Base-by-base conservation (phyloP, 2,113 vertebrate species). In the Myrmophylax atrothorax region DNA sequence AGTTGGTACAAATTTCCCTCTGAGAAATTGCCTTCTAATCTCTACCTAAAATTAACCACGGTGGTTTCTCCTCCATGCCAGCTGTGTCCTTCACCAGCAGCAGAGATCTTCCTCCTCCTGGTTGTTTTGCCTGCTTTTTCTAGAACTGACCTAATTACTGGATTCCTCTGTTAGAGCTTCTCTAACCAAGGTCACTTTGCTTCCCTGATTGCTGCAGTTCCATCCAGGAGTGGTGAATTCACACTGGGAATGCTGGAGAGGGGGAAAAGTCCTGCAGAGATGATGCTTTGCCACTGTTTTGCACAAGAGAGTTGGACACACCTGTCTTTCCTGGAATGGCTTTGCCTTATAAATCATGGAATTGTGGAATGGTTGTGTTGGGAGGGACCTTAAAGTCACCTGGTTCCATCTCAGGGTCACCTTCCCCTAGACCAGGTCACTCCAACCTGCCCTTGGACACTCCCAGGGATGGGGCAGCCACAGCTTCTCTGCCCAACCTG, bases 21-120 rank as follows among this genome's bases (percentile, higher is more conserved):
- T 3, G 74, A 79, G 66, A 84, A 81, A 70, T 33, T 6, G 0
- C n/a, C 50, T 76, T 53, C 50, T 79, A 10, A 35, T 50, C 60
- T 67, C 52, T 44, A 24, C 62, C 77, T 33, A 55, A 79, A n/a
- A 60, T 84, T 70, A 87, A 46, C 73, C 44, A 22, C 1, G 0
- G 17, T 11, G 70, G 24, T 72, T 91, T 82, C 81, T 89, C 47
- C 72, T 84, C 64, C 5, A 0, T 29, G 29, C 73, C 55, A 35
- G 26, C 87, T 59, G 35, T 55, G 66, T 74, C 87, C 92, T 94
- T 93, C 88, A 69, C 46, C 28, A 59, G 17, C 67, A 82, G 14
- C 5, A 64, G 47, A 64, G 58, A 53, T 70, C 53, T 22, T 93
- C 64, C 3, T 74, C 46, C 38, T 91, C 63, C 49, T 81, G 22